A percentile compares a stretch with the other conserved stretches of the same genome.
These are phyloP conservation scores for Rhinoderma darwinii DNA, from an alignment of 2,113 vertebrate species.

Conservation along the genomic window DNA sequence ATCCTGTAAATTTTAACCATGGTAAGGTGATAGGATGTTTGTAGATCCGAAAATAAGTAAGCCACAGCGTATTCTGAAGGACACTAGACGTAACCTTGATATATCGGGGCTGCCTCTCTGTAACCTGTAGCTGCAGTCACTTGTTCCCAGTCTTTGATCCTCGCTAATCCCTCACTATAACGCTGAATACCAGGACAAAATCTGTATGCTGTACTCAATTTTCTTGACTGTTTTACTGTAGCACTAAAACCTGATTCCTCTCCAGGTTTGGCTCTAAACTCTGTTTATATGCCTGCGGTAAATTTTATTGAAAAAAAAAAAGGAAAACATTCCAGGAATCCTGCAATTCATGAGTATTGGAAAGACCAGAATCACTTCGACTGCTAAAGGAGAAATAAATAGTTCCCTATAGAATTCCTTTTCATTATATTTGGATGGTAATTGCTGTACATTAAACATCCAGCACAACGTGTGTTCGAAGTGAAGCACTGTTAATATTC, in stretches of 20 bases:
- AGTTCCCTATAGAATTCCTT: slow-evolving; percentile 35
- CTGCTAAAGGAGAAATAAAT: slow-evolving; percentile 58
- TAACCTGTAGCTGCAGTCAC: slow-evolving; percentile 42
- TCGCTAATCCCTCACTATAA: slow-evolving; percentile 46
- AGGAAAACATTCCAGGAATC: slow-evolving; percentile 61
- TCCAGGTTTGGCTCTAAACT: slow-evolving; percentile 63
- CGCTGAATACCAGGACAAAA: slow-evolving; percentile 26
- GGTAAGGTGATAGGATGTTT: neutral
- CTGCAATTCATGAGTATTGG: slow-evolving; percentile 60
- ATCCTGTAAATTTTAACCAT: slow-evolving; percentile 3
- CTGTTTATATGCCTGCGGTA: slow-evolving; percentile 67
- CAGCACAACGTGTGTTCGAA: slow-evolving; percentile 38
- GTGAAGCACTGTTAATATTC: slow-evolving; percentile 31
- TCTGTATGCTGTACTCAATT: slow-evolving; percentile 61
- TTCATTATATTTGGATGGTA: slow-evolving; percentile 48
- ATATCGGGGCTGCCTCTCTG: slow-evolving; percentile 7
- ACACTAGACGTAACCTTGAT: slow-evolving; percentile 33
- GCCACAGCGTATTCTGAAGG: neutral
- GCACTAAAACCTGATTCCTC: slow-evolving; percentile 64
- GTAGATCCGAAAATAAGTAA: neutral
- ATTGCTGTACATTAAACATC: slow-evolving; percentile 44
- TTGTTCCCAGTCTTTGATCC: slow-evolving; percentile 48
- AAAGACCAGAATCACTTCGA: slow-evolving; percentile 63
- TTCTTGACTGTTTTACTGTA: slow-evolving; percentile 63
- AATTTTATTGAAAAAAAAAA: slow-evolving; percentile 65